Conservation (phyloP, 1,140 invertebrate genomes). For the Drosophila hydei region DNA sequence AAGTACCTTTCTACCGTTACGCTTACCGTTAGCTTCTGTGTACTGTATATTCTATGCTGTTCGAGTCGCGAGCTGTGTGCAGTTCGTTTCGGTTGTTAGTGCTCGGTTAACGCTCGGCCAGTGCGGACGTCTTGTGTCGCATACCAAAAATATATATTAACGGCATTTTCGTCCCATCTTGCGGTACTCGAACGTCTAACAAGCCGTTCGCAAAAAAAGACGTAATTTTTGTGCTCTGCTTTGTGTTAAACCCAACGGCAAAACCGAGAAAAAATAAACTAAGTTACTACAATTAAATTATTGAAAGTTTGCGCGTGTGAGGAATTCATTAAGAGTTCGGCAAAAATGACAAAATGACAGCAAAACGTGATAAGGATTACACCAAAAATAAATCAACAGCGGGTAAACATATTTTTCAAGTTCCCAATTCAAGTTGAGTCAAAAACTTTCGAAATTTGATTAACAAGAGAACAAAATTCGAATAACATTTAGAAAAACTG, state of each 20-base stretch:
- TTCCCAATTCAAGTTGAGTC: background rate
- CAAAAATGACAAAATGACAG: conserved; percentile 83
- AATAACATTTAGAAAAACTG: too few relatives aligned
- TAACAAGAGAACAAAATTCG: too few relatives aligned
- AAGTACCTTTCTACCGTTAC: conserved; percentile 55
- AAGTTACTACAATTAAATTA: conserved; percentile 14
- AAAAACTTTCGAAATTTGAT: conserved; percentile 4
- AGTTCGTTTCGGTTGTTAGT: conserved; percentile 57
- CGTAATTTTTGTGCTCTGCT: conserved; percentile 45
- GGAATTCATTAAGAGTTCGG: conserved; percentile 73
- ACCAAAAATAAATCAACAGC: conserved; percentile 80
- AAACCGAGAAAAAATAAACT: background rate
- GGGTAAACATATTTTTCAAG: conserved; percentile 58
- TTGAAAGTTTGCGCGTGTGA: conserved; percentile 29
- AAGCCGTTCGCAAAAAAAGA: conserved; percentile 37
- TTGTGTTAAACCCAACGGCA: conserved; percentile 20
- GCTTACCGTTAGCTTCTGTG: conserved; percentile 46
- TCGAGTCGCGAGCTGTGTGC: conserved; percentile 14
- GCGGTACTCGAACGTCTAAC: conserved; percentile 1
- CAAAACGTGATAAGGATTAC: conserved; percentile 84
- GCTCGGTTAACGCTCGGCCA: conserved; percentile 59
- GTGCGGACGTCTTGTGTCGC: conserved; percentile 43
- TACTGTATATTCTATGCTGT: background rate
- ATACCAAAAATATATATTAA: background rate
- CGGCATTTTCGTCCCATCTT: conserved; percentile 4